Conservation (phyloP, 2,888 invertebrate genomes). For the Beris chalybata region DNA sequence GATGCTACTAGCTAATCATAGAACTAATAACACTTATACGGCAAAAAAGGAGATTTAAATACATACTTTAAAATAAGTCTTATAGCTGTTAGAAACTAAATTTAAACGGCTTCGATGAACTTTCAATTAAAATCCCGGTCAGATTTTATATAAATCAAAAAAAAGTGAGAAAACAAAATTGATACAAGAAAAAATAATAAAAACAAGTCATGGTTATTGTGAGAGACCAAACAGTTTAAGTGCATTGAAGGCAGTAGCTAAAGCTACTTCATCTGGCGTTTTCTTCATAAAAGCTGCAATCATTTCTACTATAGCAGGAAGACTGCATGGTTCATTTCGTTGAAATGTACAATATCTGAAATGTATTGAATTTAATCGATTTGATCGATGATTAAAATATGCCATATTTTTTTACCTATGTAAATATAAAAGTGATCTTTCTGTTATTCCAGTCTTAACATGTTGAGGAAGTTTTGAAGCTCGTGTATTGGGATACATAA, state of each 20-base stretch:
- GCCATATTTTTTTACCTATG: conserved; percentile 47
- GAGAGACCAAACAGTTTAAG: conserved; percentile 85
- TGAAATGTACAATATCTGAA: conserved; percentile 88
- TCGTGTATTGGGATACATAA: conserved; percentile 93
- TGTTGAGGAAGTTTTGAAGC: conserved; percentile 88
- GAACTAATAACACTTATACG: neutral
- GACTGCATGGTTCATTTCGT: conserved; percentile 92
- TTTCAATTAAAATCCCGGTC: neutral
- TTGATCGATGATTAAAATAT: neutral
- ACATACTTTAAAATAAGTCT: conserved; percentile 3
- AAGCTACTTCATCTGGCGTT: conserved; percentile 85
- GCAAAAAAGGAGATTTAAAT: neutral
- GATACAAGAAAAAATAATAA: neutral
- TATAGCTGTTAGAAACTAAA: conserved; percentile 21
- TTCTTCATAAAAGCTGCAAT: conserved; percentile 88
- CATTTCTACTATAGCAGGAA: conserved; percentile 91
- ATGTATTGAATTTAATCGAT: conserved; percentile 1
- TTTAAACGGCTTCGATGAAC: conserved; percentile 23
- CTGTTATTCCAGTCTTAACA: conserved; percentile 84
- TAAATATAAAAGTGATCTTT: conserved; percentile 64
- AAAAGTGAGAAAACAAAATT: conserved; percentile 4
- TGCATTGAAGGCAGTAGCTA: conserved; percentile 89
- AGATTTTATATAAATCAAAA: conserved; percentile 3
- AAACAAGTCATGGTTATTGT: conserved; percentile 58
- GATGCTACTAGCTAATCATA: neutral